Evolutionary conservation across 2,113 vertebrate species (phyloP), one percentile per base, ranked within the genome.

Genomic region (Ptyas mucosa): DNA sequence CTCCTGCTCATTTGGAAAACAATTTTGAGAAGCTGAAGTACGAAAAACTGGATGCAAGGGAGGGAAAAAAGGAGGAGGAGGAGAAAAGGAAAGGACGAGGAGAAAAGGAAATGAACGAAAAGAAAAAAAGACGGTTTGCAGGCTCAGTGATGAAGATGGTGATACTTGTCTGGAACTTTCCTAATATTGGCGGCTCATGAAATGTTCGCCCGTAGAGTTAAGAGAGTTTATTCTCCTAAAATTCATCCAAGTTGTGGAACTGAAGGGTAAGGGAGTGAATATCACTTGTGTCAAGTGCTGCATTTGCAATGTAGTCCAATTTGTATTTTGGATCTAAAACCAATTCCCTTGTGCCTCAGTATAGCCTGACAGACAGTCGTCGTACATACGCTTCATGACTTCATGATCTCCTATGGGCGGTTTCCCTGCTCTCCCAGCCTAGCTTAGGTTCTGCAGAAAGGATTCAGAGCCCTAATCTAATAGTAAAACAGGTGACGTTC

Each of bases 401-500:
- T 53, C 69, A 52, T 12, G 88, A 34, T 81, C 53, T 91, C 93
- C 94, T 58, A 93, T 94, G 96, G 94, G 93, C 93, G 91, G 96
- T 95, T 93, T 87, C 93, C 64, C 94, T 64, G 23, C 89, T 90
- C 24, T 92, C 95, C 95, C 92, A 93, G 93, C 91, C 94, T 88
- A 94, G 3, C 54, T 94, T 90, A 87, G 49, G 39, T 89, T 93
- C 3, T 93, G 95, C 93, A 91, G 96, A 89, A 88, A 96, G 95
- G 95, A 92, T 12, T 96, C 94, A 95, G 95, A 97, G 95, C 95
- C 94, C 96, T 96, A 96, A 94, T 91, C 95, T 93, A 96, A 95
- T 85, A 95, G 95, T 93, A 95, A 85, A 96, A 92, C 93, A 95
- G 94, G 95, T 96, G 94, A 96, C 95, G 93, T 9, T 26, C 88